Percentiles rank a stretch among this genome's conserved stretches.
Conservation (phyloP, 2,797 vertebrate species). For the Anguilla marmorata region DNA sequence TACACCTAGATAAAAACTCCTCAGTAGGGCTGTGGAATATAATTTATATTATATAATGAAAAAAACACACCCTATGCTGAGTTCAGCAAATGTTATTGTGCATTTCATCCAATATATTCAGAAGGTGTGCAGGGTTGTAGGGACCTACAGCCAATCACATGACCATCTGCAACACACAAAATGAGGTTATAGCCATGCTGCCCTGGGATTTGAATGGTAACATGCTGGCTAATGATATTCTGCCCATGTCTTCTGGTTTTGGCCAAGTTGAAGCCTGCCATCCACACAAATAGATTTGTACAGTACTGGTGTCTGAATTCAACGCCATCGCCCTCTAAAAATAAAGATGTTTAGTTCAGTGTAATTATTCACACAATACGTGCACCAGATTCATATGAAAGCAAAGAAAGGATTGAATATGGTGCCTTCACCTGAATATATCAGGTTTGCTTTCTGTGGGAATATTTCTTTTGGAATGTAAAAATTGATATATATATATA, state of each 20-base stretch:
- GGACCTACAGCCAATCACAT: not conserved
- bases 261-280: not conserved
- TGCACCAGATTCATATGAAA: not conserved
- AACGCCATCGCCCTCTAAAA: not conserved
- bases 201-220: not conserved
- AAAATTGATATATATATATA: not conserved
- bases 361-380: not conserved
- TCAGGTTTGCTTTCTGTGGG: not conserved
- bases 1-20: not conserved
- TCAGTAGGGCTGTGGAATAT: not conserved
- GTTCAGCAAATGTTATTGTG: not conserved
- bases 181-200: not conserved
- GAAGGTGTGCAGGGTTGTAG: not conserved
- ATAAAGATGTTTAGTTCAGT: not conserved
- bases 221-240: not conserved
- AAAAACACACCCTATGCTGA: not conserved
- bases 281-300: not conserved
- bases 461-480: not conserved
- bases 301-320: not conserved
- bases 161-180: not conserved
- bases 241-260: not conserved
- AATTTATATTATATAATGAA: not conserved
- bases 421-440: not conserved
- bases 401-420: not conserved
- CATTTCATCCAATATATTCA: not conserved